Evolutionary conservation across 2,888 invertebrate species (phyloP).

Genomic region (Idaea dimidiata): DNA sequence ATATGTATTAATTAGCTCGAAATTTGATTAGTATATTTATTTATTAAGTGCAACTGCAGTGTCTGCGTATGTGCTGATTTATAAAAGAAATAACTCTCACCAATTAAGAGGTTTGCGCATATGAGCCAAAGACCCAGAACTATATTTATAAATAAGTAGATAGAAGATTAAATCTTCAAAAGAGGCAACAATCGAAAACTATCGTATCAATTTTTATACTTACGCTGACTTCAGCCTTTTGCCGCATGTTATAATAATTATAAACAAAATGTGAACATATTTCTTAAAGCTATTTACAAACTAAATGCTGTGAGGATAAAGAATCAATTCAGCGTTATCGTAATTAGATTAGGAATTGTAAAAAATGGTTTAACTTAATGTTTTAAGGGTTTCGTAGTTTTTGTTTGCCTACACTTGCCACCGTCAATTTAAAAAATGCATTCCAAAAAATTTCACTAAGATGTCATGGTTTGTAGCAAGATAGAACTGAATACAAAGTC

Average conservation of each 20-base stretch:
- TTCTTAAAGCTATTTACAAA: constrained; percentile 69
- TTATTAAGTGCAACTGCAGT: too few species aligned
- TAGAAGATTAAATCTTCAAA: too few species aligned
- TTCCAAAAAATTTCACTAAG: too few species aligned
- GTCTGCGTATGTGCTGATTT: too few species aligned
- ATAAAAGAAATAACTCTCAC: too few species aligned
- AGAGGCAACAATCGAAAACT: neutral
- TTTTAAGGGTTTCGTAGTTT: too few species aligned
- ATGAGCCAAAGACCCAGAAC: neutral
- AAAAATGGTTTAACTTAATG: neutral
- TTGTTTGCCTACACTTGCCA: neutral
- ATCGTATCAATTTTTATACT: constrained; percentile 69
- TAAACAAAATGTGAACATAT: constrained; percentile 61
- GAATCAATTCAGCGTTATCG: neutral
- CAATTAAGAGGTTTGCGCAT: neutral
- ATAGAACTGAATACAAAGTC: too few species aligned
- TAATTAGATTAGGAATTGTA: neutral
- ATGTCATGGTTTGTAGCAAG: too few species aligned
- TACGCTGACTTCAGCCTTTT: constrained; percentile 87
- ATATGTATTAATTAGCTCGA: too few species aligned
- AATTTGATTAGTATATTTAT: too few species aligned
- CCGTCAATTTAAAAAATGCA: too few species aligned
- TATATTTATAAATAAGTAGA: neutral
- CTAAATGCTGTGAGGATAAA: constrained; percentile 27
- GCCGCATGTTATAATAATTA: constrained; percentile 75